phyloP scores from a whole-genome alignment of 2,797 vertebrate genomes.

The Peromyscus melanophrys region DNA sequence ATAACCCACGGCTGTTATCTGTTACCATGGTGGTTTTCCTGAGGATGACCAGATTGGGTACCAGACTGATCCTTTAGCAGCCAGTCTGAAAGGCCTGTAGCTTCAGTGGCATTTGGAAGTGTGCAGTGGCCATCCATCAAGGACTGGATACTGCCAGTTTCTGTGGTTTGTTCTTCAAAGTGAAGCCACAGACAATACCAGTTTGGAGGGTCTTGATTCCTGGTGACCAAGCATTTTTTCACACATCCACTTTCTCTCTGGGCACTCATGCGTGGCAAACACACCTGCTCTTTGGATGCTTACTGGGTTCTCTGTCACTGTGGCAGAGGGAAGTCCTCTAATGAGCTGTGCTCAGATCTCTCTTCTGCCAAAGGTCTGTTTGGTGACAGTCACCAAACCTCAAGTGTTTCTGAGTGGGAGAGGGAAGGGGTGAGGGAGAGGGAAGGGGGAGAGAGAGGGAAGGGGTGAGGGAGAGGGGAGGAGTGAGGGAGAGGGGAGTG shows the following conservation, averaged over 20 bases:
- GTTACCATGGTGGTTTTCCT: slow-evolving; percentile 36
- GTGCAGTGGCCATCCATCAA: background rate
- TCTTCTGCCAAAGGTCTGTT: background rate
- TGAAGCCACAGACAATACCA: slow-evolving; percentile 35
- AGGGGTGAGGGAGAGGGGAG: too few relatives aligned
- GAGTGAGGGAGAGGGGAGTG: too few relatives aligned
- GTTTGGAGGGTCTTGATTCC: slow-evolving; percentile 57
- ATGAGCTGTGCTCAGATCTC: background rate
- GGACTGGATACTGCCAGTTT: background rate
- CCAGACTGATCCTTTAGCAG: slow-evolving; percentile 47
- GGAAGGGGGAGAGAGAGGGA: too few relatives aligned
- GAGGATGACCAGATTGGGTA: background rate
- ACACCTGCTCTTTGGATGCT: background rate
- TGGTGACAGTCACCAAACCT: slow-evolving; percentile 5
- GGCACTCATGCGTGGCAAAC: background rate
- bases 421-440: too few relatives aligned
- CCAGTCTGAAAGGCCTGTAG: background rate
- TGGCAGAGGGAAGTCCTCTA: background rate
- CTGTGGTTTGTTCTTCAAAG: slow-evolving; percentile 57
- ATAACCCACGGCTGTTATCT: background rate
- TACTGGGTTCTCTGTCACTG: background rate
- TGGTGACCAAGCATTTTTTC: slow-evolving; percentile 20
- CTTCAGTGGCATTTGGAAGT: slow-evolving; percentile 24
- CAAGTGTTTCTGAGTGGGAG: background rate
- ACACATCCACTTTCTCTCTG: background rate